Percentiles rank a stretch among this genome's conserved stretches.
These are phyloP conservation scores for Drosophila mojavensis DNA, from an alignment of 1,140 invertebrate genomes.

Conservation along the genomic window DNA sequence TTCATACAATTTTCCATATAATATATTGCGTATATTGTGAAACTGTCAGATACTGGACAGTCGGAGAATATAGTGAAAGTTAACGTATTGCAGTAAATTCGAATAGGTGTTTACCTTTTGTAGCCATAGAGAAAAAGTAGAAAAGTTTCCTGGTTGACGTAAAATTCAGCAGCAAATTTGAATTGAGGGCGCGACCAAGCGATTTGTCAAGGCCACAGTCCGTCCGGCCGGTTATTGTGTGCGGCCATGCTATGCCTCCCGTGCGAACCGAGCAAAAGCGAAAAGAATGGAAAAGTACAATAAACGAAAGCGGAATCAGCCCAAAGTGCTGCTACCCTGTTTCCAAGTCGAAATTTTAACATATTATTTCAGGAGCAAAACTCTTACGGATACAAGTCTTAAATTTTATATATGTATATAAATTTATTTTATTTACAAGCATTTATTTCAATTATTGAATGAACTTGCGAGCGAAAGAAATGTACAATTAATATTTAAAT, in stretches of 20 bases:
- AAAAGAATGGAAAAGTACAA: not conserved
- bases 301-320: not conserved
- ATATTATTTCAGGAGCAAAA: not conserved
- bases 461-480: slow-evolving; percentile 22
- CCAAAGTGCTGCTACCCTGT: slow-evolving; percentile 7
- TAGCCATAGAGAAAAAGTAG: not conserved
- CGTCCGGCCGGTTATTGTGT: slow-evolving; percentile 22
- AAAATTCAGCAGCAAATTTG: slow-evolving; percentile 13
- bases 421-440: slow-evolving; percentile 38
- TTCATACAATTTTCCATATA: not conserved
- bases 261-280: slow-evolving; percentile 1
- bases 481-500: slow-evolving; percentile 14
- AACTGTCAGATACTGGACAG: not conserved
- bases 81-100: too few relatives aligned
- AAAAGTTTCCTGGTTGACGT: slow-evolving; percentile 9
- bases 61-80: not conserved
- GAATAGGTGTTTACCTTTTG: slow-evolving; percentile 7
- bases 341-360: not conserved
- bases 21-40: not conserved
- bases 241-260: slow-evolving; percentile 18
- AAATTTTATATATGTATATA: not conserved
- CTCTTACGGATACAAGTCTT: not conserved
- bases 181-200: slow-evolving; percentile 27
- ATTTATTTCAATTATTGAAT: slow-evolving; percentile 38
- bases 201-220: slow-evolving; percentile 21